Base-by-base conservation (phyloP, 2,113 vertebrate species). In the Oostethus manadensis region DNA sequence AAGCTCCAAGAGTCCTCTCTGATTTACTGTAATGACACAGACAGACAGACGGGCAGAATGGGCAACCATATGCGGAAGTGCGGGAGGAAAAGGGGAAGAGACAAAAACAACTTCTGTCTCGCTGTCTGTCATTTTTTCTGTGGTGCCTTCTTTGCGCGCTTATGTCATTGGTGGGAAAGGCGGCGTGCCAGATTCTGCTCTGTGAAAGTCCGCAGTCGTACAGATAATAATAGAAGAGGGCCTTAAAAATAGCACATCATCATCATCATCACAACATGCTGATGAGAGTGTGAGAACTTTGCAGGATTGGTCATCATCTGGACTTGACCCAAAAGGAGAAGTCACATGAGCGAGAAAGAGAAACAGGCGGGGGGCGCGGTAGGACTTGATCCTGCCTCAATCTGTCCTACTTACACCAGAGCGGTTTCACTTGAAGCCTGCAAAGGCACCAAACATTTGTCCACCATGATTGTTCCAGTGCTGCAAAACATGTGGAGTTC, bases 11-110 rank as follows among this genome's bases (percentile, higher is more conserved):
- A 90, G 89, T 73, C 87, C 92, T 94, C 89, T 93, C 89, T 93
- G 93, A 92, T 93, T 96, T 93, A 93, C 93, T 90, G 91, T 89
- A 89, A 89, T 88, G 81, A 91, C 85, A 88, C 89, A 83, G 85
- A 80, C 82, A 80, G 80, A 83, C 61, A 83, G 85, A 79, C 80
- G 81, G 82, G 79, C 80, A 84, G 82, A 79, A 77, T 68, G 82
- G 84, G 83, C 81, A 88, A 88, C 78, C 83, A 88, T 79, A 84
- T 87, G 82, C 63, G 53, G 80, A 69, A 75, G 69, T 48, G 56
- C 73, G 80, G 56, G 77, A 71, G 73, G 57, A 46, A 46, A 77
- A 81, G 33, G 63, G 77, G 73, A 81, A 75, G 70, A 78, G 76
- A 83, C 80, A 78, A 83, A 84, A 79, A 83, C 78, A 87, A 79